phyloP scores from a whole-genome alignment of 2,113 vertebrate genomes.

The Rhynchopsitta pachyrhyncha region DNA sequence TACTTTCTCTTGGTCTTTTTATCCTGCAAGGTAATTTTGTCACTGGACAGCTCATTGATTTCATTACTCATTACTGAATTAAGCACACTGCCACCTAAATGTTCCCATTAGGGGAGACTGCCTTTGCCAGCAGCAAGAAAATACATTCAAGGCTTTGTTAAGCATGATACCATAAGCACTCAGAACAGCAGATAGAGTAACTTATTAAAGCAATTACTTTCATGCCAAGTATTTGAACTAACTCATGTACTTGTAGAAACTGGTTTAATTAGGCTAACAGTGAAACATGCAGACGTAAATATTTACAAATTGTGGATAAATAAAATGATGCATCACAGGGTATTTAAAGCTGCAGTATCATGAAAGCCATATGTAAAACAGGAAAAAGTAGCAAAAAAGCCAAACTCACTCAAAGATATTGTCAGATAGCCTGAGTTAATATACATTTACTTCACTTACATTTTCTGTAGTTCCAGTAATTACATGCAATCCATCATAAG shows the following conservation, averaged over 20 bases:
- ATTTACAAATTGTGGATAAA: constrained; percentile 17
- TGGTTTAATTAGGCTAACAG: constrained; percentile 13
- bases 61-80: not conserved
- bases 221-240: constrained; percentile 1
- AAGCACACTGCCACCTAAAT: not conserved
- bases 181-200: constrained; percentile 20
- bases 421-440: not conserved
- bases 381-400: not conserved
- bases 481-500: constrained; percentile 93
- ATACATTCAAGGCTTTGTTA: not conserved
- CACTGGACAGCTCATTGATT: not conserved
- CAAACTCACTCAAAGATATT: not conserved
- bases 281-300: not conserved
- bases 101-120: not conserved
- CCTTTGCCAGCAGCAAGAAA: not conserved
- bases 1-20: not conserved
- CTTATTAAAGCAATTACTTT: constrained; percentile 27
- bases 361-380: not conserved
- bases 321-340: not conserved
- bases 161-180: not conserved
- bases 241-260: constrained; percentile 17
- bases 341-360: not conserved
- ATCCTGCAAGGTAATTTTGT: not conserved
- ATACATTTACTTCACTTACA: constrained; percentile 77
- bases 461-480: constrained; percentile 97